phyloP scores from a whole-genome alignment of 1,140 invertebrate genomes.

The Hylaeus anthracinus region DNA sequence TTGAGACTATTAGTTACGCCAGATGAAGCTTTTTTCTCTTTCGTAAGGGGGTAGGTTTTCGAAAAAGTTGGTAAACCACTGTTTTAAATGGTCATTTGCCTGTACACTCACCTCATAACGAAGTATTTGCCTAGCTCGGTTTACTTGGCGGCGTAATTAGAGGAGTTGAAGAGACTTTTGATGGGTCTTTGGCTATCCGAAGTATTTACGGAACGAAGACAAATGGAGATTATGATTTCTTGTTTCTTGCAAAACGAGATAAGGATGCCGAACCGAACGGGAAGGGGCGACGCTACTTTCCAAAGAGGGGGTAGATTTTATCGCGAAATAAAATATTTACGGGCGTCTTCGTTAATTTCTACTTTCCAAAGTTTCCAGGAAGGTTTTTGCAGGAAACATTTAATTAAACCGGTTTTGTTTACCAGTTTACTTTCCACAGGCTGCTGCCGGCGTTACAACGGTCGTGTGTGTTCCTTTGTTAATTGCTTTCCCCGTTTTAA shows the following conservation, averaged over 20 bases:
- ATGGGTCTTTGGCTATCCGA: slow-evolving; percentile 40
- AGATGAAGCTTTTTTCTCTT: too few relatives aligned
- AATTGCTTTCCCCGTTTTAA: slow-evolving; percentile 40
- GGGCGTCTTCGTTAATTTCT: slow-evolving; percentile 44
- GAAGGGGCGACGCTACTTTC: neutral
- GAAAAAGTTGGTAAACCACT: too few relatives aligned
- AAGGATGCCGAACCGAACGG: neutral
- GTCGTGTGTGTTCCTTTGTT: slow-evolving; percentile 44
- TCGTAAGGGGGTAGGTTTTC: too few relatives aligned
- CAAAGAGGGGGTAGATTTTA: slow-evolving; percentile 3
- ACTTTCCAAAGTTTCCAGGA: slow-evolving; percentile 30
- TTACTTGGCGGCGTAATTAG: slow-evolving; percentile 52
- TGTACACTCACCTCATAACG: slow-evolving; percentile 9
- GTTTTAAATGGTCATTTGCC: too few relatives aligned
- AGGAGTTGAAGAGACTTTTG: slow-evolving; percentile 46
- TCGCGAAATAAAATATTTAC: slow-evolving; percentile 49
- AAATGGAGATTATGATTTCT: slow-evolving; percentile 55
- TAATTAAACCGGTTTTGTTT: slow-evolving; percentile 49
- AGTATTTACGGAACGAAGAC: slow-evolving; percentile 51
- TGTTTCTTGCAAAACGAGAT: slow-evolving; percentile 18
- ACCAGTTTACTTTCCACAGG: slow-evolving; percentile 28
- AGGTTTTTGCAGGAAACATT: slow-evolving; percentile 41
- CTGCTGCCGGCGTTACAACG: slow-evolving; percentile 30
- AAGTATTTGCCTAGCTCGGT: slow-evolving; percentile 44
- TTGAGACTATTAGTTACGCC: too few relatives aligned